Base-by-base conservation (phyloP, 2,113 vertebrate species). In the Hiodon tergisus region DNA sequence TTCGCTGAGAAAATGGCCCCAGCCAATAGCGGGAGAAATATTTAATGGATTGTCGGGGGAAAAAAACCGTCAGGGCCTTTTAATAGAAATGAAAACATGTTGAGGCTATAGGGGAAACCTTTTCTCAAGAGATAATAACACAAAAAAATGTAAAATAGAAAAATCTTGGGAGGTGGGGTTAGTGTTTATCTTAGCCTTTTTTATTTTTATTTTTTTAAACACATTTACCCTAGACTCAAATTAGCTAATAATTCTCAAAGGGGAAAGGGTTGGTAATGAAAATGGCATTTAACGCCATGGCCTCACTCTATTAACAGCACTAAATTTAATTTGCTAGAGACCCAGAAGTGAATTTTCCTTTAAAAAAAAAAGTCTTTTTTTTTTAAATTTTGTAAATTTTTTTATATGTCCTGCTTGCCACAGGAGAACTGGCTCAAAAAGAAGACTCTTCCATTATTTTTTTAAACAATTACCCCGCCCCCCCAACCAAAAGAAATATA, bases 301-400 rank as follows among this genome's bases (percentile, higher is more conserved):
- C 84, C 88, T 88, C 89, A 90, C 87, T 91, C 88, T 92, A 91
- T 92, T 92, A 93, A 90, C 90, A 91, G 89, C 89, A 89, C 88
- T 90, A 89, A 88, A 92, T 91, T 88, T 88, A 89, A 92, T 92
- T 93, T 92, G 86, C 87, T 81, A 81, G 88, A 89, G 87, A 87
- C 83, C 86, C 84, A 90, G 85, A 89, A 90, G 88, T 89, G 88
- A 80, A 78, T 83, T 48, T 74, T 11, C 73, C 57, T 68, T 4
- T n/a, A 74, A 73, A 74, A 57, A 62, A 46, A 48, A 60, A 16
- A 72, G 71, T n/a, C 52, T 55, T 67, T 31, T 57, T 53, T 53
- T 69, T 51, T 51, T 50, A 14, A 31, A 67, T 16, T 76, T 76
- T 76, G 58, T 74, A 58, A 74, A 17, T 62, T n/a, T n/a, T n/a